Evolutionary conservation across 2,113 vertebrate genomes (phyloP).

Genomic region (Girardinichthys multiradiatus): DNA sequence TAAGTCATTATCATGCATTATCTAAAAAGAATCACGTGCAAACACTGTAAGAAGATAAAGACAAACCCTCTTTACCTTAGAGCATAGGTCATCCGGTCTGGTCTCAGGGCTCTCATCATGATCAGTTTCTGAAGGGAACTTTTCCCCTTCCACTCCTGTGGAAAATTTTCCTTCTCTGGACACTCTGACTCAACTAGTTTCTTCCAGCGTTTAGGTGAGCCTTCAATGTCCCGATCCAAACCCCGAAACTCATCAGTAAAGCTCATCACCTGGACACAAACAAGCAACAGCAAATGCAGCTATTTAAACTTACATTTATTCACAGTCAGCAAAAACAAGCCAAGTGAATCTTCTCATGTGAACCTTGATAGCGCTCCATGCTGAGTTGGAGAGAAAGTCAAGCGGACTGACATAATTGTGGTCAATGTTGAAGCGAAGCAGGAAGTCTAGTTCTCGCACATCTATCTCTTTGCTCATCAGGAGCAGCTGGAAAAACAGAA

Average conservation of each 20-base stretch:
- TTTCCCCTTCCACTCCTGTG: slow-evolving; percentile 81
- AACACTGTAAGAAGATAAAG: background rate
- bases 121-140: slow-evolving; percentile 81
- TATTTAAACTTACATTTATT: background rate
- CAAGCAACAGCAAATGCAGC: background rate
- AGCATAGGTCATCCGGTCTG: slow-evolving; percentile 77
- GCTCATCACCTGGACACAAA: slow-evolving; percentile 65
- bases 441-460: slow-evolving; percentile 81
- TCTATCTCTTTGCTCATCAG: slow-evolving; percentile 80
- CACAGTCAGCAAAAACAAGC: background rate
- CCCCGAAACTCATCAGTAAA: slow-evolving; percentile 83
- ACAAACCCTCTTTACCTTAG: slow-evolving; percentile 63
- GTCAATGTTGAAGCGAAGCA: slow-evolving; percentile 82
- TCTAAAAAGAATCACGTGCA: background rate
- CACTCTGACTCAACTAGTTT: slow-evolving; percentile 80
- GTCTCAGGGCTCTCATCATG: slow-evolving; percentile 79
- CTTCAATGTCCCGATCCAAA: slow-evolving; percentile 82
- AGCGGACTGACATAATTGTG: slow-evolving; percentile 78
- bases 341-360: background rate
- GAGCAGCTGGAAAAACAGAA: slow-evolving; percentile 70
- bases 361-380: slow-evolving; percentile 83
- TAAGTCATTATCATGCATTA: background rate
- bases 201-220: slow-evolving; percentile 79
- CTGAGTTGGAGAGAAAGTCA: slow-evolving; percentile 81
- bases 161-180: slow-evolving; percentile 82